These are phyloP conservation scores for Nothobranchius kuhntae DNA, from an alignment of 2,113 vertebrate genomes.

Conservation along the genomic window DNA sequence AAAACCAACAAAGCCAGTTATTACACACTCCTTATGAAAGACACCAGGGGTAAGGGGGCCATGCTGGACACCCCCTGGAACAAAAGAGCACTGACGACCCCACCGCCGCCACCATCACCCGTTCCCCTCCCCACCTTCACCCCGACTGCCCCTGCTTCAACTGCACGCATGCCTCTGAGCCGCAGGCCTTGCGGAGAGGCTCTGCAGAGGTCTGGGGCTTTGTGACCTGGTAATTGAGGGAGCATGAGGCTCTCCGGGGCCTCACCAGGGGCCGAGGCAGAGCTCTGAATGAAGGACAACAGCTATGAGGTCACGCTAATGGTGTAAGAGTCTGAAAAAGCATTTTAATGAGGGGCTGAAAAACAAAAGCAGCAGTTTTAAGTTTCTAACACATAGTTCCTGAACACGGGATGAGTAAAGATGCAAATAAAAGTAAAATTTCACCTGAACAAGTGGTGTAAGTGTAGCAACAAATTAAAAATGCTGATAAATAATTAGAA, in stretches of 20 bases:
- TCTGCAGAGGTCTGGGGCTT: conserved; percentile 61
- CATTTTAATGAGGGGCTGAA: not conserved
- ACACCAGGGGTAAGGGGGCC: conserved; percentile 56
- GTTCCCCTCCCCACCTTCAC: conserved; percentile 13
- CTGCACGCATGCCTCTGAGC: conserved; percentile 37
- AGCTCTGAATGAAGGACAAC: conserved; percentile 5
- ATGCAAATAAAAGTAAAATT: too few relatives aligned
- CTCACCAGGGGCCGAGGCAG: conserved; percentile 6
- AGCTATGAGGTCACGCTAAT: conserved; percentile 34
- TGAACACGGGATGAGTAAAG: too few relatives aligned
- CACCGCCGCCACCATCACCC: conserved; percentile 14
- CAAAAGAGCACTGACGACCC: conserved; percentile 65
- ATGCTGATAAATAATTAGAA: too few relatives aligned
- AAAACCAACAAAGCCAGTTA: conserved; percentile 75
- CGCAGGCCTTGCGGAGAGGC: conserved; percentile 46
- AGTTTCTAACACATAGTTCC: too few relatives aligned
- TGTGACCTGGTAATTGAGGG: conserved; percentile 76
- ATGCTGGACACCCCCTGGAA: conserved; percentile 66
- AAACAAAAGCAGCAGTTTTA: not conserved
- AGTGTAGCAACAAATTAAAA: too few relatives aligned
- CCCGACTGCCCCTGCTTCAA: conserved; percentile 35
- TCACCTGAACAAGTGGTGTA: too few relatives aligned
- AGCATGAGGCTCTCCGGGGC: conserved; percentile 37
- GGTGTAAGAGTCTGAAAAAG: not conserved
- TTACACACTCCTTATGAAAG: conserved; percentile 72